Percentiles rank a stretch among this genome's conserved stretches.
These are phyloP conservation scores for Itoplectis maculator DNA, from an alignment of 2,888 invertebrate species.

Conservation along the genomic window DNA sequence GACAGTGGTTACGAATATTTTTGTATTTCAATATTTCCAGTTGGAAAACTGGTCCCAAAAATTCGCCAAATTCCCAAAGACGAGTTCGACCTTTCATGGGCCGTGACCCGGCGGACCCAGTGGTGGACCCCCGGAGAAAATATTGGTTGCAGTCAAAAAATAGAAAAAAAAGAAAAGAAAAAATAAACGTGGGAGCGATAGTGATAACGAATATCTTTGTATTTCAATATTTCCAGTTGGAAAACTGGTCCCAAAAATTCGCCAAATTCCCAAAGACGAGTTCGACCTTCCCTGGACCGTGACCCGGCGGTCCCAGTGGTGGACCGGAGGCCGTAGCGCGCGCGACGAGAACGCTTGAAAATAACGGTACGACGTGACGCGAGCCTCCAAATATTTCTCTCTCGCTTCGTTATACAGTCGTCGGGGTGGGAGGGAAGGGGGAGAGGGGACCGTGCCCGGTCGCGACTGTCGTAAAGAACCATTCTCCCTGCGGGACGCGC, in stretches of 20 bases:
- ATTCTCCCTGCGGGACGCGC: conserved; percentile 34
- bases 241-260: too few relatives aligned
- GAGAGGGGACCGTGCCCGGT: conserved; percentile 17
- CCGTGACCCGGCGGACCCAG: conserved; percentile 34
- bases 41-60: too few relatives aligned
- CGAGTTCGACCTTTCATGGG: conserved; percentile 53
- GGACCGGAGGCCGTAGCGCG: conserved; percentile 19
- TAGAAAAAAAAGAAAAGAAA: too few relatives aligned
- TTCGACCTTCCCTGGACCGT: conserved; percentile 54
- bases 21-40: too few relatives aligned
- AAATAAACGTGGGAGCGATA: too few relatives aligned
- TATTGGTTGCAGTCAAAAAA: too few relatives aligned
- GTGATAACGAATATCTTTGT: too few relatives aligned
- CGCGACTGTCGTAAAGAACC: conserved; percentile 40
- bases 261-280: conserved; percentile 68
- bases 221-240: too few relatives aligned
- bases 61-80: conserved; percentile 72
- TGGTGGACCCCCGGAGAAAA: too few relatives aligned
- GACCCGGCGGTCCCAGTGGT: conserved; percentile 36
- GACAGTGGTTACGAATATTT: too few relatives aligned
- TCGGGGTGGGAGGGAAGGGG: too few relatives aligned
- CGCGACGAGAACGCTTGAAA: conserved; percentile 40
- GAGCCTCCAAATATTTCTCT: conserved; percentile 76
- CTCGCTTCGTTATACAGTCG: conserved; percentile 47
- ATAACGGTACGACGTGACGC: conserved; percentile 78